Conservation (phyloP, 37 sponge, comb jelly and placozoan genomes). For the Axinella damicornis region DNA sequence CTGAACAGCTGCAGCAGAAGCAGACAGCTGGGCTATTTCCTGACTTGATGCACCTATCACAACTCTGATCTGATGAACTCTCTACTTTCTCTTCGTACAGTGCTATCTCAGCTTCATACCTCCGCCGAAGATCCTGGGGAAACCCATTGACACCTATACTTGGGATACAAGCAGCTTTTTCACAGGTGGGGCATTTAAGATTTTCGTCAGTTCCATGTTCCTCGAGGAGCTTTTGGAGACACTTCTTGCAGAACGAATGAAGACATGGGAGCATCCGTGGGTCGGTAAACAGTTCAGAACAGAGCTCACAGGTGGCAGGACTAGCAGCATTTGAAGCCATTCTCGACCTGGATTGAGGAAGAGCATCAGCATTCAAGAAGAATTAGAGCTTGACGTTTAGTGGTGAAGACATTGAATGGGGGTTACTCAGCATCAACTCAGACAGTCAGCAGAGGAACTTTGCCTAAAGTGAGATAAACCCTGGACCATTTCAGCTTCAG, state of each 20-base stretch:
- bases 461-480: too few relatives aligned
- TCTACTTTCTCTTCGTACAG: slow-evolving; percentile 28
- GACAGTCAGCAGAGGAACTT: too few relatives aligned
- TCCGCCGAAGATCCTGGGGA: slow-evolving; percentile 25
- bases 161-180: not conserved
- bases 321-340: not conserved
- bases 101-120: slow-evolving; percentile 46
- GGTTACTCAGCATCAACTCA: too few relatives aligned
- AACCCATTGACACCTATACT: not conserved
- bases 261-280: slow-evolving; percentile 60
- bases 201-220: not conserved
- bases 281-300: slow-evolving; percentile 42
- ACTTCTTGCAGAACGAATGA: slow-evolving; percentile 61
- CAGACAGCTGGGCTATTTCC: slow-evolving; percentile 23
- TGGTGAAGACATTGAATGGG: too few relatives aligned
- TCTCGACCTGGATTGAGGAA: not conserved
- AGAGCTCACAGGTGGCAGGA: slow-evolving; percentile 11
- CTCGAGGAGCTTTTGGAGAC: slow-evolving; percentile 27
- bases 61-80: not conserved
- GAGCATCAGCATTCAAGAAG: too few relatives aligned
- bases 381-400: too few relatives aligned
- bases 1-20: slow-evolving; percentile 50
- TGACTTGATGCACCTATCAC: slow-evolving; percentile 27
- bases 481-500: too few relatives aligned
- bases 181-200: slow-evolving; percentile 55